A percentile compares a stretch with the other conserved stretches of the same genome.
These are phyloP conservation scores for Ectropis grisescens DNA, from an alignment of 1,140 invertebrate species.

Conservation along the genomic window DNA sequence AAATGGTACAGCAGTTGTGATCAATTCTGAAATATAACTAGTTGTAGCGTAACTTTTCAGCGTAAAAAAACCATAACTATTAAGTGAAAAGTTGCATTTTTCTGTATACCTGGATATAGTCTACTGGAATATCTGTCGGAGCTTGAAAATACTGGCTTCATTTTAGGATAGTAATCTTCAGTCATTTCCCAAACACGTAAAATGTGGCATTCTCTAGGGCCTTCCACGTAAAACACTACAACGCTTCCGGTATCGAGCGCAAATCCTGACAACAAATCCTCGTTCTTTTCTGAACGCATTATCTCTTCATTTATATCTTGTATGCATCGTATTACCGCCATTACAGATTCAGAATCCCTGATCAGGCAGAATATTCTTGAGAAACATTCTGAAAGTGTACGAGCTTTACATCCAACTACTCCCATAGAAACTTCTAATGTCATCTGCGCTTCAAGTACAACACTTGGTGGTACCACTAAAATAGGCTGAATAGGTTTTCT, in stretches of 20 bases:
- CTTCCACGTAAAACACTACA: slow-evolving; percentile 41
- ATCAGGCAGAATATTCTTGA: slow-evolving; percentile 37
- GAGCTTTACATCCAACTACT: slow-evolving; percentile 40
- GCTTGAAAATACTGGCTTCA: slow-evolving; percentile 36
- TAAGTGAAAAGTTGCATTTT: not conserved
- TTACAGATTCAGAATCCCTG: slow-evolving; percentile 14
- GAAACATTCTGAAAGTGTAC: slow-evolving; percentile 17
- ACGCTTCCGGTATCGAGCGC: slow-evolving; percentile 31
- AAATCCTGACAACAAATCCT: slow-evolving; percentile 42
- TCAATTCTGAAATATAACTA: slow-evolving; percentile 3
- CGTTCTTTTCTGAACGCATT: slow-evolving; percentile 4
- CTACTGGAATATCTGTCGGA: slow-evolving; percentile 33
- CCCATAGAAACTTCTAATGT: slow-evolving; percentile 42
- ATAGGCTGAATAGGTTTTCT: slow-evolving; percentile 16
- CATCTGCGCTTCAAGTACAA: slow-evolving; percentile 46
- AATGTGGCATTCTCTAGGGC: slow-evolving; percentile 34
- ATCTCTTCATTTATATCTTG: slow-evolving; percentile 28
- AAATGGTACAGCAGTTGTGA: slow-evolving; percentile 23
- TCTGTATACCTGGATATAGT: slow-evolving; percentile 36
- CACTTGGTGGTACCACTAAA: slow-evolving; percentile 22
- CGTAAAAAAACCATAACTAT: too few species aligned
- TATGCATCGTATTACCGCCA: slow-evolving; percentile 23
- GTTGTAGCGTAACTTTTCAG: too few species aligned
- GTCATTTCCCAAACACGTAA: slow-evolving; percentile 36
- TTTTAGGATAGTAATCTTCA: slow-evolving; percentile 27